Conservation (phyloP, 2,113 vertebrate genomes). For the Cynopterus brachyotis region DNA sequence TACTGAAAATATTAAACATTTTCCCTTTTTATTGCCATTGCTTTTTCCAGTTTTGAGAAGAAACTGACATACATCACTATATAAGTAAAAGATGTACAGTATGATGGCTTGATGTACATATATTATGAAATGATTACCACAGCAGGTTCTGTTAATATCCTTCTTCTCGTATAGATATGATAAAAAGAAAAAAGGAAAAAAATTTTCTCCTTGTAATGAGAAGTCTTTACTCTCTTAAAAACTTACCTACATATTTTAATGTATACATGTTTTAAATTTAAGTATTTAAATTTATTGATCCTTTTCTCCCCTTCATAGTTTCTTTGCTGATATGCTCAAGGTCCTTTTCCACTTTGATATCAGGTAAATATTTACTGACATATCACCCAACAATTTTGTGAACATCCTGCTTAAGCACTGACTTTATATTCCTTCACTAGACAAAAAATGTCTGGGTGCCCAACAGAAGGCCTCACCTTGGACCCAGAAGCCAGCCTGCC, state of each 20-base stretch:
- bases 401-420: background rate
- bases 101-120: background rate
- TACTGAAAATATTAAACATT: background rate
- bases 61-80: background rate
- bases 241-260: background rate
- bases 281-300: background rate
- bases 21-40: background rate
- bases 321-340: background rate
- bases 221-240: background rate
- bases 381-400: background rate
- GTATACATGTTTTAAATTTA: background rate
- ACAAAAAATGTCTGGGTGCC: background rate
- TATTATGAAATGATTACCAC: background rate
- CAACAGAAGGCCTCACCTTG: conserved; percentile 84
- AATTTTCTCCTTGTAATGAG: background rate
- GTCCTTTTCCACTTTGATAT: background rate
- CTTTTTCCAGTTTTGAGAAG: background rate
- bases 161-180: background rate
- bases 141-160: background rate
- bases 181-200: background rate
- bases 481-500: conserved; percentile 94
- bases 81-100: background rate
- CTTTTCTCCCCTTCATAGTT: background rate
- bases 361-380: background rate
- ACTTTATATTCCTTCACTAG: background rate